Evolutionary conservation across 2,113 vertebrate species (phyloP), one percentile per base, ranked within the genome.

Genomic region (Sinocyclocheilus grahami): DNA sequence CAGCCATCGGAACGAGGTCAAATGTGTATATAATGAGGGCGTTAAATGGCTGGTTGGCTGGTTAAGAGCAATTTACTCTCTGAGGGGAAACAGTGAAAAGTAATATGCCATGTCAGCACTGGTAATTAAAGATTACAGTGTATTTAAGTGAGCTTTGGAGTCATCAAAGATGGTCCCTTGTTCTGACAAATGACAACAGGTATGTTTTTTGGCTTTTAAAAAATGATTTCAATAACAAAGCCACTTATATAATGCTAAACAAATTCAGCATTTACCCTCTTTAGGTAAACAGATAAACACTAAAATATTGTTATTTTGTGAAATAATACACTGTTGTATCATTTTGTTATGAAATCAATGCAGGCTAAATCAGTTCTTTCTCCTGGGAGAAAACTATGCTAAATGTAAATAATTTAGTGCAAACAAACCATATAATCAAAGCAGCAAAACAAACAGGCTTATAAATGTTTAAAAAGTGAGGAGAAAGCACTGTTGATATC

Each of bases 1-100:
- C 46, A 72, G 33, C 77, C 37, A 16, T 80, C 63, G 3, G 37
- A 55, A 71, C n/a, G 71, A 58, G 85, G 77, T 80, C 85, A 86
- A 71, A 46, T 46, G 77, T 72, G 81, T 82, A 71, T 82, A 82
- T 69, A 82, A 82, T 82, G 81, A 82, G 63, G 63, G n/a, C 18
- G 80, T 82, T 82, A 82, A 82, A 82, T 53, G 75, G 75, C 48
- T 77, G n/a, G 46, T 77, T 82, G 65, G 65, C 62, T 71, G 81
- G n/a, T 69, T 53, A 82, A 53, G 81, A 71, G 81, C 81, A 71
- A 67, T 71, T 69, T 71, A 67, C 18, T 82, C 81, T 71, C 81
- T 55, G 27, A 82, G 60, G 79, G 60, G 60, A 82, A 81, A 67
- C 79, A 82, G n/a, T 82, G 79, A 82, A 81, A 63, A 55, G 58